Evolutionary conservation across 2,797 vertebrate genomes (phyloP).

Genomic region (Pitangus sulphuratus): DNA sequence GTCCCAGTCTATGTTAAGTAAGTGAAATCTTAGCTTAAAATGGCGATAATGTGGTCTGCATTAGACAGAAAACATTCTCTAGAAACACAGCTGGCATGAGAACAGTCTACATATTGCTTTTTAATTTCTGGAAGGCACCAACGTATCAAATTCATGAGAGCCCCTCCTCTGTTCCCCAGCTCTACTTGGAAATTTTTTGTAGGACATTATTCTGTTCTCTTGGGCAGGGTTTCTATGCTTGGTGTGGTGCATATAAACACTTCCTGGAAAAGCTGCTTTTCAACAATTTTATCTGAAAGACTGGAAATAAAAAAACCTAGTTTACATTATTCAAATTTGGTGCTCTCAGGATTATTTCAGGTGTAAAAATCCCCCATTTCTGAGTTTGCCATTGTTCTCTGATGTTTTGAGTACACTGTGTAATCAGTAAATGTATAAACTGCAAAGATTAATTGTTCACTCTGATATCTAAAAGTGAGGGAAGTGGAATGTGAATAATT

Average conservation of each 20-base stretch:
- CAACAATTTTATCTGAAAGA: background rate
- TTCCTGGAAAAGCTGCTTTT: constrained; percentile 41
- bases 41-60: background rate
- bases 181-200: background rate
- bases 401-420: background rate
- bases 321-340: background rate
- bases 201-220: background rate
- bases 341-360: background rate
- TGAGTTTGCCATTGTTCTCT: background rate
- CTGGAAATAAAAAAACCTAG: background rate
- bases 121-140: background rate
- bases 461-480: background rate
- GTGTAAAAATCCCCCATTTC: background rate
- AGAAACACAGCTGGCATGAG: background rate
- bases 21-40: constrained; percentile 5
- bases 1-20: background rate
- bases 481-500: background rate
- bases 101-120: background rate
- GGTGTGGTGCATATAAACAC: background rate
- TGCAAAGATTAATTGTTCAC: background rate
- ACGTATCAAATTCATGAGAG: fast-evolving
- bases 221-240: background rate
- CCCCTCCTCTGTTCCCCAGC: background rate
- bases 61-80: background rate
- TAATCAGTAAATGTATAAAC: background rate